Percentiles rank a stretch among this genome's conserved stretches.
phyloP scores from a whole-genome alignment of 2,888 invertebrate genomes.

The Aplocera efformata region DNA sequence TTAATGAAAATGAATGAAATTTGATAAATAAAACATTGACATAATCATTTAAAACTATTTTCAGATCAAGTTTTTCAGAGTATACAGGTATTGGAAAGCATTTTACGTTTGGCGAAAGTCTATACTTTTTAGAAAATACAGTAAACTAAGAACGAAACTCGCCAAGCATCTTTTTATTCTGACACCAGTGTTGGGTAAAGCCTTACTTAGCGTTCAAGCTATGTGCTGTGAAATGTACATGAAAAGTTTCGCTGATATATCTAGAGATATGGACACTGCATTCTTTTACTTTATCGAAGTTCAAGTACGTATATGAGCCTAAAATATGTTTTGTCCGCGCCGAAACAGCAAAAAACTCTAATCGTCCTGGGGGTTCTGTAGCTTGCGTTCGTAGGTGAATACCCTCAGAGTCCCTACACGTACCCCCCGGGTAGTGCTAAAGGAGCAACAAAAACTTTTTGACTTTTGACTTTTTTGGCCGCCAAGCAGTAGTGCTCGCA shows the following conservation, averaged over 20 bases:
- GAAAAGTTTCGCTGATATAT: conserved; percentile 82
- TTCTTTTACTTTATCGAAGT: conserved; percentile 86
- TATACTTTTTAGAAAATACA: conserved; percentile 85
- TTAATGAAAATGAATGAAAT: too few species aligned
- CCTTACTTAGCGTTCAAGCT: conserved; percentile 85
- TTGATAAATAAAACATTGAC: too few species aligned
- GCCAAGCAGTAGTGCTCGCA: too few species aligned
- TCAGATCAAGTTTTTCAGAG: conserved; percentile 84
- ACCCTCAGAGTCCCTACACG: too few species aligned
- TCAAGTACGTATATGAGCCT: conserved; percentile 72
- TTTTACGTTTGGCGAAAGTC: conserved; percentile 90
- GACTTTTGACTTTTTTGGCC: too few species aligned
- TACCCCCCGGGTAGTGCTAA: too few species aligned
- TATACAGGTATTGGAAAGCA: conserved; percentile 88
- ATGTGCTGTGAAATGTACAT: conserved; percentile 84
- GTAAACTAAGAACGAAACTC: conserved; percentile 79
- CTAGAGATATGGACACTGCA: conserved; percentile 67
- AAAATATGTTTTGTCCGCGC: too few species aligned
- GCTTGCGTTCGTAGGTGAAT: too few species aligned
- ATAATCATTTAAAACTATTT: conserved; percentile 18
- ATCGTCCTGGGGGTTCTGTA: too few species aligned
- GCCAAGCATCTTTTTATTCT: conserved; percentile 86
- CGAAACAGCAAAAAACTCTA: too few species aligned
- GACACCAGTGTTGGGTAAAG: conserved; percentile 85
- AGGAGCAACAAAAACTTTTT: too few species aligned